These are phyloP conservation scores for Drosophila helvetica DNA, from an alignment of 2,888 invertebrate genomes.

Conservation along the genomic window DNA sequence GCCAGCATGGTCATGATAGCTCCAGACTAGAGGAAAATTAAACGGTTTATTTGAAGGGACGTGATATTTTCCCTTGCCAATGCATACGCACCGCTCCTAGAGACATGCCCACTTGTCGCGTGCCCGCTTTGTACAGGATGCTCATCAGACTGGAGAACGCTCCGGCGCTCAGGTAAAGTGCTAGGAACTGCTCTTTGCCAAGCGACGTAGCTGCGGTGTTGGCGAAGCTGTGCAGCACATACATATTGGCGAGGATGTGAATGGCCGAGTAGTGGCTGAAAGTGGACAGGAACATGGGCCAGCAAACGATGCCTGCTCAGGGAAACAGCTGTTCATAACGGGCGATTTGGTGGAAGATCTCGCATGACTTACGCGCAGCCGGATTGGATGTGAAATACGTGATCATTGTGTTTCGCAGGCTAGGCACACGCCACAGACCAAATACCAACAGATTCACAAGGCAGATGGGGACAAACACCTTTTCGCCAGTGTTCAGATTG, in stretches of 20 bases:
- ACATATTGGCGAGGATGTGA: constrained; percentile 98
- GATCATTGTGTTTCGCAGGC: constrained; percentile 89
- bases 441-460: constrained; percentile 92
- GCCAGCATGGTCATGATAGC: constrained; percentile 96
- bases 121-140: constrained; percentile 90
- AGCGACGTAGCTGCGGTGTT: constrained; percentile 87
- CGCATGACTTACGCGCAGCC: constrained; percentile 87
- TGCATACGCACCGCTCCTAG: constrained; percentile 90
- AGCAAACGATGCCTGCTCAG: constrained; percentile 88
- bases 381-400: constrained; percentile 94
- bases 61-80: background rate
- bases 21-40: constrained; percentile 89
- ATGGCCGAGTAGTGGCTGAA: constrained; percentile 96
- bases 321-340: background rate
- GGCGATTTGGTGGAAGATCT: background rate
- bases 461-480: constrained; percentile 91
- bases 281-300: constrained; percentile 96
- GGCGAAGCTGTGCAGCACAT: constrained; percentile 93
- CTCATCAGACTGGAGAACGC: constrained; percentile 94
- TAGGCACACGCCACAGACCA: constrained; percentile 91
- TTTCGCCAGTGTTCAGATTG: constrained; percentile 89
- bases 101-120: constrained; percentile 90
- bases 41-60: constrained; percentile 44
- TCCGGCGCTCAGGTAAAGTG: constrained; percentile 94
- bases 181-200: constrained; percentile 96